phyloP scores from a whole-genome alignment of 2,797 vertebrate species.

The Holocentrus rufus region DNA sequence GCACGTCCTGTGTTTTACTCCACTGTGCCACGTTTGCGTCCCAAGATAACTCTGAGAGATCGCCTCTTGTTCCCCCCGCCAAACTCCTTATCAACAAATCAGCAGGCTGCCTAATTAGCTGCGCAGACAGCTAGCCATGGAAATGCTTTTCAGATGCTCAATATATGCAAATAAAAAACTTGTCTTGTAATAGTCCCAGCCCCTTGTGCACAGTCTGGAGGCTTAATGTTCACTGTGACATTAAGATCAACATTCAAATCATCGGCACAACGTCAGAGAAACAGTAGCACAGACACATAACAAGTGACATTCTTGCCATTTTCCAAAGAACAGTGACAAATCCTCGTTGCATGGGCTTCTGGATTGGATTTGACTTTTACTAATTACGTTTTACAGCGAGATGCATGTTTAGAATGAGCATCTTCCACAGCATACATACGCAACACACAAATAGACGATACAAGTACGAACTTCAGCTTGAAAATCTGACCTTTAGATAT shows the following conservation, averaged over 20 bases:
- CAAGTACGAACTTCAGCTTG: constrained; percentile 26
- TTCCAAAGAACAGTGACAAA: constrained; percentile 44
- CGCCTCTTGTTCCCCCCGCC: constrained; percentile 25
- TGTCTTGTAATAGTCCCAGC: constrained; percentile 1
- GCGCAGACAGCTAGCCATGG: constrained; percentile 20
- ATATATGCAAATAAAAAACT: constrained; percentile 48
- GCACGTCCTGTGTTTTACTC: neutral
- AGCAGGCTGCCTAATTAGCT: constrained; percentile 50
- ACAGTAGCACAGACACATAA: constrained; percentile 40
- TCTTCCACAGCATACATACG: constrained; percentile 43
- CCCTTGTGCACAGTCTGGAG: constrained; percentile 29
- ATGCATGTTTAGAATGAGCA: constrained; percentile 38
- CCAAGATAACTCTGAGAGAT: constrained; percentile 24
- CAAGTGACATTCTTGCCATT: constrained; percentile 40
- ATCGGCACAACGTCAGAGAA: constrained; percentile 4
- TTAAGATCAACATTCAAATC: constrained; percentile 37
- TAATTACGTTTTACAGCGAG: constrained; percentile 14
- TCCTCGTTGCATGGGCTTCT: constrained; percentile 32
- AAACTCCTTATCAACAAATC: constrained; percentile 61
- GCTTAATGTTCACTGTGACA: constrained; percentile 18
- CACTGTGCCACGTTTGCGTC: constrained; percentile 5
- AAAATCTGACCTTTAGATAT: neutral
- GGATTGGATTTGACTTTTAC: constrained; percentile 59
- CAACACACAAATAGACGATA: constrained; percentile 6
- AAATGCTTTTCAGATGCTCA: constrained; percentile 27